Evolutionary conservation across 2,113 vertebrate genomes (phyloP).

Genomic region (Henicopernis longicauda): DNA sequence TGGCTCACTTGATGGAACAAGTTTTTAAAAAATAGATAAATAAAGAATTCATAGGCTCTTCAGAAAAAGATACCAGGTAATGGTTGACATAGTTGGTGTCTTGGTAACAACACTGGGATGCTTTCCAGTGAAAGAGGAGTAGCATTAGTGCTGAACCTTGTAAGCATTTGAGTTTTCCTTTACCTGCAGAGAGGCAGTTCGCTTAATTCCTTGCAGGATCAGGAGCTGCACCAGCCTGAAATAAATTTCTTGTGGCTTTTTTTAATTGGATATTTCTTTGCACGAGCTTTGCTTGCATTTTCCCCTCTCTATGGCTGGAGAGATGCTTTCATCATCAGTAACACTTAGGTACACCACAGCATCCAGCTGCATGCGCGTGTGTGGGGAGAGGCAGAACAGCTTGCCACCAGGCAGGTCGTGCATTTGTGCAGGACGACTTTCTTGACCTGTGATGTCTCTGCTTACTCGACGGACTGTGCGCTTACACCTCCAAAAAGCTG

Average conservation of each 20-base stretch:
- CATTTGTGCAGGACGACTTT: background rate
- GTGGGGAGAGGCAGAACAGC: background rate
- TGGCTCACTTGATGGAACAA: background rate
- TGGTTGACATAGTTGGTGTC: background rate
- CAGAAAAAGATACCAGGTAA: background rate
- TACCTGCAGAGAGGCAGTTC: background rate
- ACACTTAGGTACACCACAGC: background rate
- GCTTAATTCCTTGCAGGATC: background rate
- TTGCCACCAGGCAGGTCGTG: background rate
- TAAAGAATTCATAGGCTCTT: background rate
- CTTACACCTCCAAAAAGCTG: background rate
- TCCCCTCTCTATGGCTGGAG: rapidly evolving
- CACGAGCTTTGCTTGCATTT: background rate
- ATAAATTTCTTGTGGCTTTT: background rate
- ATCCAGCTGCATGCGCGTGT: background rate
- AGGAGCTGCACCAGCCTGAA: background rate
- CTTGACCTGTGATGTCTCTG: background rate
- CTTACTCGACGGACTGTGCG: background rate
- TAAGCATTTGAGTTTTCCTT: background rate
- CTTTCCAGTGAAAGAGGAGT: background rate
- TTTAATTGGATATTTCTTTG: background rate
- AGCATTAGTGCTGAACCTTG: background rate
- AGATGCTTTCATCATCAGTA: background rate
- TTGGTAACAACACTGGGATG: background rate
- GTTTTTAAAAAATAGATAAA: background rate